A percentile compares a stretch with the other conserved stretches of the same genome.
Evolutionary conservation across 2,797 vertebrate species (phyloP).

Genomic region (Bucorvus abyssinicus): DNA sequence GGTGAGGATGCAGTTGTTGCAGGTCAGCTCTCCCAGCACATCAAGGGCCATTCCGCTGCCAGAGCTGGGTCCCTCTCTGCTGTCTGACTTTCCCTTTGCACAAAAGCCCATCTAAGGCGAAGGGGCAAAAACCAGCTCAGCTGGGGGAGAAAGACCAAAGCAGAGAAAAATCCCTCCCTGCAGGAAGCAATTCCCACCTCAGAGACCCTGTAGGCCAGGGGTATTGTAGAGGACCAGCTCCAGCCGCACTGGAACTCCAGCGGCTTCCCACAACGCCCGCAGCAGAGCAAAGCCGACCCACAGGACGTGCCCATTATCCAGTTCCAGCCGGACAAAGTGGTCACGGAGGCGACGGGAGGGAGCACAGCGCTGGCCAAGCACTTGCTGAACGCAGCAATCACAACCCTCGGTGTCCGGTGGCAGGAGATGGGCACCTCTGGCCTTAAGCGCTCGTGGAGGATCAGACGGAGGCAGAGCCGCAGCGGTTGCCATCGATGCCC

Average conservation of each 20-base stretch:
- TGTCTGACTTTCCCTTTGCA: too few species aligned
- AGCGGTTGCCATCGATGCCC: not conserved
- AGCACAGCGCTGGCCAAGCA: not conserved
- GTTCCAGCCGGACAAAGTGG: not conserved
- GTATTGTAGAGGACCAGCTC: too few species aligned
- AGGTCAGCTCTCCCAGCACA: not conserved
- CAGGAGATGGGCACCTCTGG: not conserved
- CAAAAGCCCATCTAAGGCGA: too few species aligned
- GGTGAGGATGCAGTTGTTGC: not conserved
- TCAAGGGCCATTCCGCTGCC: not conserved
- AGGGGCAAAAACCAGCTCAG: too few species aligned
- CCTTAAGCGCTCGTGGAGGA: not conserved
- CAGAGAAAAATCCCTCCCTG: too few species aligned
- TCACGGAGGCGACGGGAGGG: not conserved
- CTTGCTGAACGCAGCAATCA: not conserved
- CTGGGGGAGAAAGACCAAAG: too few species aligned
- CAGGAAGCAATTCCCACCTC: too few species aligned
- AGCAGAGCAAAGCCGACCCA: not conserved
- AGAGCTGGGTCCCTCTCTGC: too few species aligned
- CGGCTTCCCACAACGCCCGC: not conserved
- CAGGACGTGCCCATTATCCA: too few species aligned
- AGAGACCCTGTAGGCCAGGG: too few species aligned
- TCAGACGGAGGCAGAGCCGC: not conserved
- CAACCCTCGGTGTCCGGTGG: rapidly evolving
- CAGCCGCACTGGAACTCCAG: not conserved